Evolutionary conservation across 1,140 invertebrate genomes (phyloP), one percentile per base, ranked within the genome.

Genomic region (Pemphigus obesinymphae): DNA sequence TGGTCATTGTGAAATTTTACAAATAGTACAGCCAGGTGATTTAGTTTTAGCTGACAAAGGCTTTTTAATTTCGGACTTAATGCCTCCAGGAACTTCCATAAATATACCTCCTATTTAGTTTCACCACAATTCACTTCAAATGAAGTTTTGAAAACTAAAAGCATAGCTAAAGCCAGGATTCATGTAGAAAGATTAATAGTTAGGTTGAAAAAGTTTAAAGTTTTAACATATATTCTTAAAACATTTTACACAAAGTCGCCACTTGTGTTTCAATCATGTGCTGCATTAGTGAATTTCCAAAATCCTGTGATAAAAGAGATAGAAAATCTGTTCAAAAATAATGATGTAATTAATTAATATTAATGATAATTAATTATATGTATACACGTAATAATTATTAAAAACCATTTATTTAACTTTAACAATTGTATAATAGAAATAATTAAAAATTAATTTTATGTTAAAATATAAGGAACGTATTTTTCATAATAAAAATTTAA

Each of bases 1-100:
- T 2, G 20, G n/a, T 6, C 23, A 83, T n/a, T 83, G 82, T 80
- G 83, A 73, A 2, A 2, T 83, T 15, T 58, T 82, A 48, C 15
- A 66, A 11, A 10, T 53, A 43, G 48, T 78, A 11, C 0, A 43
- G 34, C 45, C 82, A 23, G 72, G 72, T 20, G 82, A 82, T n/a
- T 17, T 82, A 6, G 31, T 82, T 20, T 45, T 76, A 10, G 72
- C 72, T 0, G 82, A 82, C 26, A 76, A 82, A 66, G 53, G 82
- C 6, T 76, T 82, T 63, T 31, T 76, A 23, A 76, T 78, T 37
- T 48, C 48, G 3, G 55, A 82, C 53, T n/a, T n/a, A n/a, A 50
- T 82, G 1, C 55, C 82, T 45, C 2, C 26, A 34, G 72, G 40
- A 17, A 45, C 50, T 10, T 23, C 26, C 2, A 23, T 76, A 2